Percentiles rank a stretch among this genome's conserved stretches.
phyloP scores from a whole-genome alignment of 2,797 vertebrate species.

The Silurus lanzhouensis region DNA sequence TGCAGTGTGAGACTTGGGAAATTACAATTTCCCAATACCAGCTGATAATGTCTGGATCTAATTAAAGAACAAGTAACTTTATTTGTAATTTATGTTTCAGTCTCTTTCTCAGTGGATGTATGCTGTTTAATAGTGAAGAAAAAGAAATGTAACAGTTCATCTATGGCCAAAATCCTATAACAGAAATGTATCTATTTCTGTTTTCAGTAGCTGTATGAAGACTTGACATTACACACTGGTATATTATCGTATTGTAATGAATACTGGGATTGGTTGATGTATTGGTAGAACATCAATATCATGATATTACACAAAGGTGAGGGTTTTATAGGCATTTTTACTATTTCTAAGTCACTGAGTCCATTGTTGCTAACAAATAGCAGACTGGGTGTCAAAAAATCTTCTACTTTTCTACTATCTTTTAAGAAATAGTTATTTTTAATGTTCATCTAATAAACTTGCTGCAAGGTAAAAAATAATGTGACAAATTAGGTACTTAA shows the following conservation, averaged over 20 bases:
- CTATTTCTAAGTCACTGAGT: neutral
- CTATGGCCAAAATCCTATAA: too few relatives aligned
- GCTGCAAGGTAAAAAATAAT: neutral
- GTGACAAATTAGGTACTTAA: neutral
- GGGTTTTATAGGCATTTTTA: neutral
- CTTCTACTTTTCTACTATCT: neutral
- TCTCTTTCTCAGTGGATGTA: neutral
- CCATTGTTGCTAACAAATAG: neutral
- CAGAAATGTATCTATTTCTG: too few relatives aligned
- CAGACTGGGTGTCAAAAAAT: neutral
- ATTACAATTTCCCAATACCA: neutral
- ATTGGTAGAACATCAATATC: neutral
- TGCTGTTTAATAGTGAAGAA: neutral
- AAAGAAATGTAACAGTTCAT: neutral
- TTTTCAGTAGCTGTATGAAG: neutral
- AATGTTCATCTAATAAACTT: neutral
- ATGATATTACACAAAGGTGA: too few relatives aligned
- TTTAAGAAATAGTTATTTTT: neutral
- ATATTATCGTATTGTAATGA: neutral
- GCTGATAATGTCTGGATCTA: neutral
- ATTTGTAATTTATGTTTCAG: too few relatives aligned
- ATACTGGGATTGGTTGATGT: neutral
- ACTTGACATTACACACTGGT: neutral
- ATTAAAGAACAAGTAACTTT: neutral
- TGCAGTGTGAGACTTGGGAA: neutral